phyloP scores from a whole-genome alignment of 2,888 invertebrate species.

The Scelioninae gen. 2 region DNA sequence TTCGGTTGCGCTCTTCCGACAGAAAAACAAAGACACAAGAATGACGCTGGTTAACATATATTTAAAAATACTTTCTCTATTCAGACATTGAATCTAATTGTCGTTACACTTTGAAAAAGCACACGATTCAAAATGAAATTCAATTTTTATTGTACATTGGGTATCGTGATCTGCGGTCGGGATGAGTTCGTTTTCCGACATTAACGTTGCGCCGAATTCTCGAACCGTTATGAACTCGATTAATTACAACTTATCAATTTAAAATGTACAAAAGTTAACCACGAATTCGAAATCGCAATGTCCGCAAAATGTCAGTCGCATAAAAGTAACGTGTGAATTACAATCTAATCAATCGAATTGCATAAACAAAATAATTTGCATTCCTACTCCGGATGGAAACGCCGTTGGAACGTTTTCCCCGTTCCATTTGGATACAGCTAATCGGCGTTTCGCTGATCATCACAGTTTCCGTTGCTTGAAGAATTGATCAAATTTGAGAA shows the following conservation, averaged over 20 bases:
- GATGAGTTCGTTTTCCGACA: neutral
- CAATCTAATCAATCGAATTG: constrained; percentile 10
- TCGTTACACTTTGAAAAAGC: neutral
- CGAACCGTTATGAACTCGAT: neutral
- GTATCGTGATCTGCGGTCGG: neutral
- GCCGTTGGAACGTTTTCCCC: constrained; percentile 19
- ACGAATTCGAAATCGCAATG: constrained; percentile 7
- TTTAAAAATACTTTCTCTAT: neutral
- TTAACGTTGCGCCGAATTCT: constrained; percentile 15
- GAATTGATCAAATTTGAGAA: constrained; percentile 5
- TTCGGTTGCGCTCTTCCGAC: no score
- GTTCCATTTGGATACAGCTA: constrained; percentile 28
- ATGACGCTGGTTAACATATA: neutral
- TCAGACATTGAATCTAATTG: neutral
- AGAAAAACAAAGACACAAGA: neutral
- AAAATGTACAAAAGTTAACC: constrained; percentile 10
- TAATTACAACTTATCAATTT: constrained; percentile 23
- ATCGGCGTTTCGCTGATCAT: constrained; percentile 29
- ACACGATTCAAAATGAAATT: neutral
- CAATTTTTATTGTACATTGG: neutral
- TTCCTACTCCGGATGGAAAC: constrained; percentile 19
- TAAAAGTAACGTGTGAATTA: constrained; percentile 15
- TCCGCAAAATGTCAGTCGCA: neutral
- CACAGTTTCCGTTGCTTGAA: constrained; percentile 27
- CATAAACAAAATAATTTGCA: constrained; percentile 2